These are phyloP conservation scores for Phymanthus crucifer DNA, from an alignment of 92 coral and sea anemone species.

Conservation along the genomic window DNA sequence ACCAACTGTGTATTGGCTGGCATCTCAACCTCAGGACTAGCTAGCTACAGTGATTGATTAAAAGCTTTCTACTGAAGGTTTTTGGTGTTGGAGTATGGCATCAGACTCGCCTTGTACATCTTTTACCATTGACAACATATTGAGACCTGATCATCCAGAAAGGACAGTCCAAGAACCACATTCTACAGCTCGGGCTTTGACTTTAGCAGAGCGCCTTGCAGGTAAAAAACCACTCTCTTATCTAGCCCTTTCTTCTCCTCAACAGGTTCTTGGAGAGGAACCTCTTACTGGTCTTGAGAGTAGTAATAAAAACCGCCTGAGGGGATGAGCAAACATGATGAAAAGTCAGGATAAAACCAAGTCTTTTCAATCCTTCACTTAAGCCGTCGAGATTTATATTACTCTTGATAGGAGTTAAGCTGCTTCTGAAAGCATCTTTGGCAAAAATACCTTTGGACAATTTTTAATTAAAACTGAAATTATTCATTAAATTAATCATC, in stretches of 20 bases:
- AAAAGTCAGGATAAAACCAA: background rate
- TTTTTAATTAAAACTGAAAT: background rate
- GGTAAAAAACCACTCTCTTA: constrained; percentile 58
- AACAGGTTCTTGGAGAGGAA: background rate
- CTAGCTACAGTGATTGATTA: background rate
- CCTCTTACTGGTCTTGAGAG: background rate
- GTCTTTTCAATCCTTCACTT: background rate
- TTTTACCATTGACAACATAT: constrained; percentile 92
- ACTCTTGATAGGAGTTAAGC: background rate
- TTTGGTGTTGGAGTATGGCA: constrained; percentile 43
- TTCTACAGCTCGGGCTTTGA: constrained; percentile 89
- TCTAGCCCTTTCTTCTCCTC: background rate
- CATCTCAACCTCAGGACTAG: background rate
- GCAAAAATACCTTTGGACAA: background rate
- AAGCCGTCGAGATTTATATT: background rate
- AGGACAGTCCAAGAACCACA: constrained; percentile 78
- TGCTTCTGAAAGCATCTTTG: background rate
- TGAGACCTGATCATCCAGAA: constrained; percentile 86
- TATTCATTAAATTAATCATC: background rate
- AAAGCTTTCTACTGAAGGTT: background rate
- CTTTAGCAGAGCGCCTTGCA: constrained; percentile 94
- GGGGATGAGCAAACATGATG: background rate
- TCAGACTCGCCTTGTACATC: constrained; percentile 73
- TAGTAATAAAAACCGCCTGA: background rate
- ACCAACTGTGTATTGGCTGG: background rate